phyloP scores from a whole-genome alignment of 2,888 invertebrate species.

The Opisthograptis luteolata region DNA sequence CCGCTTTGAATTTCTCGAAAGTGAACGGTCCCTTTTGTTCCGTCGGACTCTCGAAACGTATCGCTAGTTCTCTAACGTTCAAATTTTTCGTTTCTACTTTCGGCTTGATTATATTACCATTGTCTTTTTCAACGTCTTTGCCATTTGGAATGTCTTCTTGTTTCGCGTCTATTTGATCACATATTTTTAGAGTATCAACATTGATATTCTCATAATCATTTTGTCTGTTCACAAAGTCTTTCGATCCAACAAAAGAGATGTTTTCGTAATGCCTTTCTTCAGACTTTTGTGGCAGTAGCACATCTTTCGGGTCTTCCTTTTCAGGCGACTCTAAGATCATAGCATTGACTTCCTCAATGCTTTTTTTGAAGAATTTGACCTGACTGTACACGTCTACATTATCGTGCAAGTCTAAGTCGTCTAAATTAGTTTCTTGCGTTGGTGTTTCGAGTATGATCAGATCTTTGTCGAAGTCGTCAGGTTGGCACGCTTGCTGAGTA shows the following conservation, averaged over 20 bases:
- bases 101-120: conserved; percentile 61
- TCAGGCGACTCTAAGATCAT: conserved; percentile 67
- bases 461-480: conserved; percentile 61
- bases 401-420: conserved; percentile 46
- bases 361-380: conserved; percentile 89
- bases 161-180: conserved; percentile 60
- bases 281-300: conserved; percentile 24
- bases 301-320: conserved; percentile 48
- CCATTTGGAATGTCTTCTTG: conserved; percentile 40
- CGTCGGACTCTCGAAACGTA: conserved; percentile 86
- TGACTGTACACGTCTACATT: conserved; percentile 87
- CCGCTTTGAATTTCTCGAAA: conserved; percentile 80
- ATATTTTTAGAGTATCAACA: conserved; percentile 63
- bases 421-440: conserved; percentile 74
- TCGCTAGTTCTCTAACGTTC: conserved; percentile 86
- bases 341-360: conserved; percentile 90
- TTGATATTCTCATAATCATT: conserved; percentile 72
- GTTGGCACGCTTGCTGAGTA: conserved; percentile 84
- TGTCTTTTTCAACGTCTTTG: conserved; percentile 55
- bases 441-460: conserved; percentile 83
- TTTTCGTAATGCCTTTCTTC: conserved; percentile 64
- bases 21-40: conserved; percentile 83
- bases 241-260: conserved; percentile 34
- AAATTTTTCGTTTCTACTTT: conserved; percentile 56
- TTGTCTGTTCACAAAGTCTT: neutral